Evolutionary conservation across 92 coral and sea anemone species (phyloP), one percentile per base, ranked within the genome.

Genomic region (Muricea muricata): DNA sequence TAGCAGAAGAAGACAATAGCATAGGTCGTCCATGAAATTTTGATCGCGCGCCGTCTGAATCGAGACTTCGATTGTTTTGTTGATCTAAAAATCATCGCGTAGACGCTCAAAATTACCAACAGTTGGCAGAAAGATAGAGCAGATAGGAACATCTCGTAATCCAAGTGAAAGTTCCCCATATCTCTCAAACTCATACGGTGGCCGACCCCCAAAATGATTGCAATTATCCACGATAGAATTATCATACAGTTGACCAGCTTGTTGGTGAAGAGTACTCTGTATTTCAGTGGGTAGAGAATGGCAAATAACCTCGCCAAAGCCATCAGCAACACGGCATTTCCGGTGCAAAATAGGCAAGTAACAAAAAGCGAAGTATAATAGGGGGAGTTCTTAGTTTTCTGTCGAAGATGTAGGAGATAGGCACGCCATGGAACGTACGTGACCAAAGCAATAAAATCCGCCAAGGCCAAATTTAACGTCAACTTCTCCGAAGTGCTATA

Each of bases 391-490:
- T 63, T 63, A 39, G 70, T 63, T 20, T 28, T 30, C 30, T 24
- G 20, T 42, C 79, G 58, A 24, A 73, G 26, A 46, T 73, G 9
- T 24, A 73, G 26, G 33, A 73, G 79, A 26, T 73, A 73, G 0
- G 57, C 79, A 42, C 79, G 79, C 79, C 79, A 73, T 6, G 79
- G 79, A n/a, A 73, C 79, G 34, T 73, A 73, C 6, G 79, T 73
- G 18, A 60, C 46, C 55, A 73, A 42, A 3, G 79, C 79, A 58
- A 73, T 35, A 60, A 73, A 73, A 50, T 73, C 79, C 7, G 79
- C 79, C 30, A 73, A 1, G 21, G 79, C 79, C 79, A 73, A 50
- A 21, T 73, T 73, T 42, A 73, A 12, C 20, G 37, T 73, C 34
- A 73, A 35, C 26, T 73, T 73, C 13, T 42, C 57, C 10, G 60